Evolutionary conservation across 2,113 vertebrate genomes (phyloP).

Genomic region (Pao palembangensis): DNA sequence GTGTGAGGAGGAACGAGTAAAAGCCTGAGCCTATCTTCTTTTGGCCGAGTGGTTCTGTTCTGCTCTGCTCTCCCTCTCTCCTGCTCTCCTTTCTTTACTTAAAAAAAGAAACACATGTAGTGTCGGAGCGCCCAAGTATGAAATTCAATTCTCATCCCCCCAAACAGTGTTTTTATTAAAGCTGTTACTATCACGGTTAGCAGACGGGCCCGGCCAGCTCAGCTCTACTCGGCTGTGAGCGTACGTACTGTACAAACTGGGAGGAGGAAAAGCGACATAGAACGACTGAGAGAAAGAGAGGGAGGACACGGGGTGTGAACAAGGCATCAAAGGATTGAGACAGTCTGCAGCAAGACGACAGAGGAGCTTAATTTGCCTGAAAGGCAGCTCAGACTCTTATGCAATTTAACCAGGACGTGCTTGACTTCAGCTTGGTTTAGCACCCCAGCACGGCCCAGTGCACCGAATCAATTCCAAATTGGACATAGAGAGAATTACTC

Average conservation of each 20-base stretch:
- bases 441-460: conserved; percentile 19
- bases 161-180: conserved; percentile 76
- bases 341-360: conserved; percentile 52
- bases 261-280: not conserved
- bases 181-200: conserved; percentile 68
- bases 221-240: conserved; percentile 54
- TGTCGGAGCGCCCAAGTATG: conserved; percentile 74
- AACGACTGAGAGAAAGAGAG: conserved; percentile 20
- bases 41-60: conserved; percentile 46
- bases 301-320: conserved; percentile 30
- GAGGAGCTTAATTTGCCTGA: conserved; percentile 63
- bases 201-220: conserved; percentile 63
- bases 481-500: conserved; percentile 34
- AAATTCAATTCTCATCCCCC: conserved; percentile 78
- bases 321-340: conserved; percentile 44
- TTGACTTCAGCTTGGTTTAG: conserved; percentile 58
- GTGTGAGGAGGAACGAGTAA: conserved; percentile 52
- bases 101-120: conserved; percentile 79
- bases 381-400: conserved; percentile 64
- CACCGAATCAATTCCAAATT: conserved; percentile 60
- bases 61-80: conserved; percentile 32
- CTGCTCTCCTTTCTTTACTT: conserved; percentile 32
- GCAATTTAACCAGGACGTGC: conserved; percentile 65
- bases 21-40: conserved; percentile 57
- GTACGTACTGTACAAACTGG: conserved; percentile 55